Percentiles rank a stretch among this genome's conserved stretches.
phyloP scores from a whole-genome alignment of 2,888 invertebrate species.

The Hoplodrina ambigua region DNA sequence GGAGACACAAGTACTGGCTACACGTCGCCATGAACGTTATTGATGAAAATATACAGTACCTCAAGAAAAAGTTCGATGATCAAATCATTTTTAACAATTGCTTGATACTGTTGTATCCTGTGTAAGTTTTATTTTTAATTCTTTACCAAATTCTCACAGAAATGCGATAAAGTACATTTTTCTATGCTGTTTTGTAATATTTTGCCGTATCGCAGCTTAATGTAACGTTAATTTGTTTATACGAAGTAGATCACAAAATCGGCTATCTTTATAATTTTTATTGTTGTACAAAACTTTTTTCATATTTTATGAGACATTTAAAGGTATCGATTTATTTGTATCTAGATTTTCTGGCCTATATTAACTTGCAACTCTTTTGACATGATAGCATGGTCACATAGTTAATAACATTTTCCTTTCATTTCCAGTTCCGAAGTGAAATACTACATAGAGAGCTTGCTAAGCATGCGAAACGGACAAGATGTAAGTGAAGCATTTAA shows the following conservation, averaged over 20 bases:
- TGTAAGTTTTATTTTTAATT: slow-evolving; percentile 83
- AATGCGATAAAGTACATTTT: neutral
- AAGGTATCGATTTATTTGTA: too few species aligned
- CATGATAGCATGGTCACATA: too few species aligned
- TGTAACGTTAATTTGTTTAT: too few species aligned
- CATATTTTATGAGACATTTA: neutral
- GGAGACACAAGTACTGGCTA: slow-evolving; percentile 92
- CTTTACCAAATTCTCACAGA: neutral
- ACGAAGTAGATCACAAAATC: neutral
- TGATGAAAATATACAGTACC: slow-evolving; percentile 90
- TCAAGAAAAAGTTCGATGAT: slow-evolving; percentile 87
- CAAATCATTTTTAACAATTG: slow-evolving; percentile 91
- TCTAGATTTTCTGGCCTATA: too few species aligned
- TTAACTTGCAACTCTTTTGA: too few species aligned
- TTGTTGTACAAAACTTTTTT: neutral
- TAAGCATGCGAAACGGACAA: slow-evolving; percentile 62
- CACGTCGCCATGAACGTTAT: slow-evolving; percentile 91
- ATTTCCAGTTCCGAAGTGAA: slow-evolving; percentile 77
- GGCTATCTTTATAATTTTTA: neutral
- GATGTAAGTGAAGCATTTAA: slow-evolving; percentile 39
- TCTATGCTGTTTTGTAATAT: too few species aligned
- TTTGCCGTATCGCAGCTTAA: too few species aligned
- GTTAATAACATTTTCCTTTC: slow-evolving; percentile 19
- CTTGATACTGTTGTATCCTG: slow-evolving; percentile 92
- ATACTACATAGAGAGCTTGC: slow-evolving; percentile 72